phyloP scores from a whole-genome alignment of 2,113 vertebrate genomes.

The Apteryx mantelli region DNA sequence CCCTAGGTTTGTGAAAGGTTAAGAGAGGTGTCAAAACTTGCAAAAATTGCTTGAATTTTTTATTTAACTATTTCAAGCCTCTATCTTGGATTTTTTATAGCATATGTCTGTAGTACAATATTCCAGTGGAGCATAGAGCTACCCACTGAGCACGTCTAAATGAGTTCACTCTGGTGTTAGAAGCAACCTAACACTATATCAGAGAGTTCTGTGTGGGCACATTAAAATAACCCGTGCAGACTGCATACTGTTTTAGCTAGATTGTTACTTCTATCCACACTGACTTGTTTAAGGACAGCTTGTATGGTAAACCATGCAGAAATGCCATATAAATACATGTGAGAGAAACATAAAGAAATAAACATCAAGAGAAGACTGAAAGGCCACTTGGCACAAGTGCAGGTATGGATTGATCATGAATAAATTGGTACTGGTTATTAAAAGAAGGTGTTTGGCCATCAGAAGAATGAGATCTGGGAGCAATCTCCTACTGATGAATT shows the following conservation, averaged over 20 bases:
- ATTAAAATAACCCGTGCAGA: background rate
- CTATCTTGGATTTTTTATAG: background rate
- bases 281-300: background rate
- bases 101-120: background rate
- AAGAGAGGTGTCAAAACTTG: background rate
- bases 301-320: background rate
- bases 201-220: fast-evolving
- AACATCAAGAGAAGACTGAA: background rate
- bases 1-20: background rate
- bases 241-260: background rate
- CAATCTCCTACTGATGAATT: background rate
- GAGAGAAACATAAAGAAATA: background rate
- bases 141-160: background rate
- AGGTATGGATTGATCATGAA: background rate
- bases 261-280: background rate
- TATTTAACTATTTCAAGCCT: background rate
- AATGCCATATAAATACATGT: background rate
- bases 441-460: background rate
- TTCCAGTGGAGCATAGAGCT: background rate
- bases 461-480: background rate
- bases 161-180: background rate
- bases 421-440: background rate
- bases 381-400: background rate
- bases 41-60: background rate
- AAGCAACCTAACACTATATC: background rate